Base-by-base conservation (phyloP, 2,888 invertebrate genomes). In the Tipula confusa region DNA sequence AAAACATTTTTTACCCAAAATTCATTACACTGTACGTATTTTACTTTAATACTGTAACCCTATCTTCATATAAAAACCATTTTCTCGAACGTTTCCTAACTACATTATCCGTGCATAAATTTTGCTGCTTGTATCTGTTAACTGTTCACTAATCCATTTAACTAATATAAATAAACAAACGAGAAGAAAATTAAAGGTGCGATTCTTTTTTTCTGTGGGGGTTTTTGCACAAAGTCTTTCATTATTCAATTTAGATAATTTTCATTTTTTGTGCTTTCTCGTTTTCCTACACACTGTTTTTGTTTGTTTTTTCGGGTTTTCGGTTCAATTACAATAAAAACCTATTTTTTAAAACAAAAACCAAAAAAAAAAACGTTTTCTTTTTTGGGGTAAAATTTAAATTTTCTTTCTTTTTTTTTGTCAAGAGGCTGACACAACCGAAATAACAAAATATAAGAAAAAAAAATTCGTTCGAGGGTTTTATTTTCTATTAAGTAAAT, bases 401-500 rank as follows among this genome's bases (percentile, higher is more conserved):
- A 64, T 64, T 64, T 33, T n/a, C n/a, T n/a, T n/a, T n/a, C n/a
- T n/a, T n/a, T n/a, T 33, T 33, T 64, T 64, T 64, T 64, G 64
- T 64, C 64, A 64, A 64, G 64, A 64, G 64, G 64, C 64, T 64
- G 64, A 24, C 24, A 24, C 15, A 43, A 43, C n/a, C 43, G 2
- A 43, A 43, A 13, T n/a, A n/a, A n/a, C n/a, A n/a, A n/a, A n/a
- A n/a, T n/a, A n/a, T n/a, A n/a, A n/a, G 6, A 43, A 1, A 43
- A 15, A 13, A 24, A 64, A 64, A 64, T 9, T 64, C 64, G 24
- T 64, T 64, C 7, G 64, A 64, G 64, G 64, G 64, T 64, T 64
- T 64, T 64, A 64, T 64, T 64, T 64, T 64, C 64, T 64, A 64
- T 64, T 64, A 64, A 64, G 64, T 64, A 64, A 64, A 64, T 64